phyloP scores from a whole-genome alignment of 1,140 invertebrate species.

The Laodelphax striatellus region DNA sequence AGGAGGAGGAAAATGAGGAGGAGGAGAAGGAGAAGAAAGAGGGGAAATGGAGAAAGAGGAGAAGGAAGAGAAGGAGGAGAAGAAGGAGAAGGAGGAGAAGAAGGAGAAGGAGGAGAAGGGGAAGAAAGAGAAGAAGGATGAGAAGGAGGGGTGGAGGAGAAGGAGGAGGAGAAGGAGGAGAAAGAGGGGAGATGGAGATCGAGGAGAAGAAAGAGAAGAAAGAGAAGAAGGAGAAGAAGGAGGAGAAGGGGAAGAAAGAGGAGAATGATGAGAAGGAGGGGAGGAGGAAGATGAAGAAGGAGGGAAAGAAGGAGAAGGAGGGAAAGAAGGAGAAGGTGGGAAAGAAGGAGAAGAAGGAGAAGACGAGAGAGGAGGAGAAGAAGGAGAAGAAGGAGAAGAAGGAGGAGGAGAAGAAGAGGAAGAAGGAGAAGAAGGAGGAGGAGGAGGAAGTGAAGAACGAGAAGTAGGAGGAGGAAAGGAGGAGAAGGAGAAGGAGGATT shows the following conservation, averaged over 20 bases:
- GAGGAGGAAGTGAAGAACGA: no score
- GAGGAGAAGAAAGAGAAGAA: neutral
- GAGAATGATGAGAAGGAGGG: neutral
- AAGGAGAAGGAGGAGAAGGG: conserved; percentile 2
- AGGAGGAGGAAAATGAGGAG: neutral
- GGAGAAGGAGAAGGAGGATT: neutral
- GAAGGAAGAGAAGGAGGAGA: conserved; percentile 1
- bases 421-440: no score
- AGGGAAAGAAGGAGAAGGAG: neutral
- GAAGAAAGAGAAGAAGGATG: neutral
- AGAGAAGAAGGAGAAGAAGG: no score
- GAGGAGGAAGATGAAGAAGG: no score
- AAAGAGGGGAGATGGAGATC: neutral
- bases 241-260: neutral
- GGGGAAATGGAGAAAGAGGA: neutral
- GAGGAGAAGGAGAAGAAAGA: neutral
- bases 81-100: conserved; percentile 4
- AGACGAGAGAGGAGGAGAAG: no score
- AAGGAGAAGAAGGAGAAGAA: no score
- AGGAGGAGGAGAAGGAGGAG: neutral
- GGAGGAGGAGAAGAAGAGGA: no score
- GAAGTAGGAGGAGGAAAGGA: neutral
- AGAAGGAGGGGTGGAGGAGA: neutral
- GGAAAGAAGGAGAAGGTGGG: neutral
- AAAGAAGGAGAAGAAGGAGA: neutral